phyloP scores from a whole-genome alignment of 1,140 invertebrate species.

The Neuroterus valhalla region DNA sequence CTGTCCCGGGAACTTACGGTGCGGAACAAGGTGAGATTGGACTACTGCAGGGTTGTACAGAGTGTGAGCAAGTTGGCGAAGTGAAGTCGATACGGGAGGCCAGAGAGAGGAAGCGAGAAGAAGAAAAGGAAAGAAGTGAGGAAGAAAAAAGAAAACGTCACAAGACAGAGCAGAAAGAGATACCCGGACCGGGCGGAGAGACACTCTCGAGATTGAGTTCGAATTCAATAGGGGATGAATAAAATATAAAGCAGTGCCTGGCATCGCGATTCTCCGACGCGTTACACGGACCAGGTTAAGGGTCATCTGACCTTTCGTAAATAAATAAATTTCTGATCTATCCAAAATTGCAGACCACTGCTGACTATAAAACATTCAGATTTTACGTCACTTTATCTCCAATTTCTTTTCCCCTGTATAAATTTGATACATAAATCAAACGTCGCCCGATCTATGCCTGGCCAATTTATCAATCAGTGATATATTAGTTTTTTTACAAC shows the following conservation, averaged over 20 bases:
- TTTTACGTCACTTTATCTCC: no score
- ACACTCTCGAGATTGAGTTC: conserved; percentile 73
- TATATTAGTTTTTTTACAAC: no score
- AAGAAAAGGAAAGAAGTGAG: conserved; percentile 32
- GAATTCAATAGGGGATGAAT: conserved; percentile 75
- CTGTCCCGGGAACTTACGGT: conserved; percentile 38
- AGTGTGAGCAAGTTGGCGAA: conserved; percentile 20
- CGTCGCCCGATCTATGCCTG: no score
- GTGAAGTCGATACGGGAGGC: conserved; percentile 29
- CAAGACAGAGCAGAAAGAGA: conserved; percentile 38
- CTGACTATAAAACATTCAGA: no score
- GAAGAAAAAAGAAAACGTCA: conserved; percentile 46
- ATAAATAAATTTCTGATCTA: conserved; percentile 27
- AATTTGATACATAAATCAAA: no score
- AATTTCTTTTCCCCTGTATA: no score
- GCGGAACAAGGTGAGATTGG: conserved; percentile 34
- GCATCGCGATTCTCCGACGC: conserved; percentile 47
- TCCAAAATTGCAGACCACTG: conserved; percentile 11
- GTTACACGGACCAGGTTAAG: conserved; percentile 49
- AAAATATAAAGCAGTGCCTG: conserved; percentile 71
- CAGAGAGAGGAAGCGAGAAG: conserved; percentile 35
- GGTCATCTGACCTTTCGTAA: conserved; percentile 33
- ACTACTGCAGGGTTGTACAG: not conserved
- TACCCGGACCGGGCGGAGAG: conserved; percentile 55
- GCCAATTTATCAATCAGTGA: no score